Evolutionary conservation across 1,140 invertebrate genomes (phyloP).

Genomic region (Drosophila takahashii): DNA sequence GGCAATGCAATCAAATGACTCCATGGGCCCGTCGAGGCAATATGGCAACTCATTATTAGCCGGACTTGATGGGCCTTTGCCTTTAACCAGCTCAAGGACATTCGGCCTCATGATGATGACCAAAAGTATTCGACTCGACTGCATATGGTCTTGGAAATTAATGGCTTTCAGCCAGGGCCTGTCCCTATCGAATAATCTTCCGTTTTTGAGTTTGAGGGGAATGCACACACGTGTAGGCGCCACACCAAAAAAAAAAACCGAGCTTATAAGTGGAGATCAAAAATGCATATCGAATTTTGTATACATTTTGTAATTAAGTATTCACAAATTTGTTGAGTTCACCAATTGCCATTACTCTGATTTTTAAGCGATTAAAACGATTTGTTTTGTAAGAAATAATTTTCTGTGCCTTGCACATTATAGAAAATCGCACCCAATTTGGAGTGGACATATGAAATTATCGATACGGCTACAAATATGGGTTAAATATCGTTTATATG

Average conservation of each 20-base stretch:
- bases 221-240: slow-evolving; percentile 29
- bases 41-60: slow-evolving; percentile 52
- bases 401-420: slow-evolving; percentile 11
- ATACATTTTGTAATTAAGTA: background rate
- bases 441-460: slow-evolving; percentile 29
- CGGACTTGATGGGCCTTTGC: slow-evolving; percentile 46
- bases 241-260: slow-evolving; percentile 12
- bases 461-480: slow-evolving; percentile 60
- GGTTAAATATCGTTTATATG: slow-evolving; percentile 74
- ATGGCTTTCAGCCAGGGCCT: slow-evolving; percentile 43
- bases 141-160: slow-evolving; percentile 42
- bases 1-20: slow-evolving; percentile 42
- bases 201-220: slow-evolving; percentile 45
- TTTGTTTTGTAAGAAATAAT: slow-evolving; percentile 1
- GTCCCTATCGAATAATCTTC: slow-evolving; percentile 36
- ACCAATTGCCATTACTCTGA: background rate
- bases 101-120: slow-evolving; percentile 48
- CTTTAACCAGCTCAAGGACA: slow-evolving; percentile 59
- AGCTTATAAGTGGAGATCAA: background rate
- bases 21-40: slow-evolving; percentile 20
- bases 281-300: slow-evolving; percentile 2
- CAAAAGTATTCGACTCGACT: slow-evolving; percentile 39
- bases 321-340: background rate
- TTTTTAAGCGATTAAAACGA: background rate
- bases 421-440: slow-evolving; percentile 53